Evolutionary conservation across 2,888 invertebrate genomes (phyloP).

Genomic region (Paralinhomoeus sp.): DNA sequence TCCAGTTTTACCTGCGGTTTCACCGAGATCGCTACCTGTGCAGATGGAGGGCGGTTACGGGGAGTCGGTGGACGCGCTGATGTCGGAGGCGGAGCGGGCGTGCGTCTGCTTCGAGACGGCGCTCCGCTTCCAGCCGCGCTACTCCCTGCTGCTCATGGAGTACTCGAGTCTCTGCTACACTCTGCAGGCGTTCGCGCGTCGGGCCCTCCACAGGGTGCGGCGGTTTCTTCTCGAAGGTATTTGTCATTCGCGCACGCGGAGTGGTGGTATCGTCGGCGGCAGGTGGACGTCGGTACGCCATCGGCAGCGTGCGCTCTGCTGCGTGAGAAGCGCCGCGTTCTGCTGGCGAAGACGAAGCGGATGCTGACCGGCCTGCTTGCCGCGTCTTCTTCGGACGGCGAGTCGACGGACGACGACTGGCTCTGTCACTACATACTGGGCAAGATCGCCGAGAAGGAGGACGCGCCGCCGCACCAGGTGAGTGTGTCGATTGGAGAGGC

Average conservation of each 20-base stretch:
- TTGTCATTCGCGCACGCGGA: no score
- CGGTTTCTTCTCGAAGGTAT: no score
- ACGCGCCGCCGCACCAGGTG: not conserved
- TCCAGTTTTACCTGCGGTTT: slow-evolving; percentile 4
- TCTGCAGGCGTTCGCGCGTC: slow-evolving; percentile 52
- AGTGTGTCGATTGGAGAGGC: not conserved
- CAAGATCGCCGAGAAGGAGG: slow-evolving; percentile 65
- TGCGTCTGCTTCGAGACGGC: slow-evolving; percentile 58
- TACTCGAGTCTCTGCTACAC: slow-evolving; percentile 70
- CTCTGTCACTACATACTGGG: slow-evolving; percentile 81
- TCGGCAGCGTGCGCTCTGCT: not conserved
- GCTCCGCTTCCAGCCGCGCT: slow-evolving; percentile 44
- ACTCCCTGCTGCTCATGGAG: slow-evolving; percentile 62
- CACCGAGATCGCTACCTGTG: no score
- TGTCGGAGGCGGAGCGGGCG: slow-evolving; percentile 32
- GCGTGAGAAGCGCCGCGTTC: not conserved
- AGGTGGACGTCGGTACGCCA: no score
- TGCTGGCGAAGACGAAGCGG: not conserved
- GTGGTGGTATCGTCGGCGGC: no score
- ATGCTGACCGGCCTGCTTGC: slow-evolving; percentile 1
- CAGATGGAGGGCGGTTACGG: slow-evolving; percentile 9
- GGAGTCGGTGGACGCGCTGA: not conserved
- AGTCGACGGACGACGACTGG: slow-evolving; percentile 59
- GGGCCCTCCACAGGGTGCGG: no score
- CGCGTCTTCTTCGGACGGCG: slow-evolving; percentile 14